Base-by-base conservation (phyloP, 2,113 vertebrate genomes). In the Odobenus rosmarus region DNA sequence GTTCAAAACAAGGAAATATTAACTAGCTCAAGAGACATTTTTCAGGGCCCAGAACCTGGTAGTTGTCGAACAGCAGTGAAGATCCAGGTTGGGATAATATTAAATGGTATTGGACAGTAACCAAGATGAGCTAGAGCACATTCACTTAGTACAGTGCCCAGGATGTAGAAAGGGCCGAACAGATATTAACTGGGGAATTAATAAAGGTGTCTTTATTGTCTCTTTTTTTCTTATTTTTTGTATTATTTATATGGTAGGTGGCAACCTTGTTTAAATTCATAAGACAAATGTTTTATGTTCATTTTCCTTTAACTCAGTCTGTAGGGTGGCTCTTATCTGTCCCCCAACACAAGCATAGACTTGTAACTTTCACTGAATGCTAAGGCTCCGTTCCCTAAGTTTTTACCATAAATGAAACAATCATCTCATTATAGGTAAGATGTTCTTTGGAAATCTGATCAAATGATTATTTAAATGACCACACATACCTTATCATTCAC, bases 401-500 rank as follows among this genome's bases (percentile, higher is more conserved):
- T 95, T 71, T 86, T 61, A 64, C 1, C 14, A 69, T 19, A 93
- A 97, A 76, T 26, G 80, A 98, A 96, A 95, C 7, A 97, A 96
- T 24, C 62, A 51, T 36, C 83, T 96, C 80, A n/a, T 79, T 85
- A 67, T 12, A 31, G 31, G 28, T 57, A 90, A 90, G 39, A 36
- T 76, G 24, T 28, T 80, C 92, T 95, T 93, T 90, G 93, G 92
- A 97, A 96, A 97, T n/a, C 49, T 81, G 82, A 87, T 67, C 36
- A 46, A 71, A 49, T 26, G 46, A 88, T 97, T 96, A 97, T 89
- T 97, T 97, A 97, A 98, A 96, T 95, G 93, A 97, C 42, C 76
- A 96, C 74, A 86, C 85, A 94, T 62, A 88, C 46, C 88, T 84
- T 90, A 76, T 57, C 93, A 93, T 91, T 92, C 84, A 84, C 72